phyloP scores from a whole-genome alignment of 2,888 invertebrate genomes.

The Podotricha telesiphe region DNA sequence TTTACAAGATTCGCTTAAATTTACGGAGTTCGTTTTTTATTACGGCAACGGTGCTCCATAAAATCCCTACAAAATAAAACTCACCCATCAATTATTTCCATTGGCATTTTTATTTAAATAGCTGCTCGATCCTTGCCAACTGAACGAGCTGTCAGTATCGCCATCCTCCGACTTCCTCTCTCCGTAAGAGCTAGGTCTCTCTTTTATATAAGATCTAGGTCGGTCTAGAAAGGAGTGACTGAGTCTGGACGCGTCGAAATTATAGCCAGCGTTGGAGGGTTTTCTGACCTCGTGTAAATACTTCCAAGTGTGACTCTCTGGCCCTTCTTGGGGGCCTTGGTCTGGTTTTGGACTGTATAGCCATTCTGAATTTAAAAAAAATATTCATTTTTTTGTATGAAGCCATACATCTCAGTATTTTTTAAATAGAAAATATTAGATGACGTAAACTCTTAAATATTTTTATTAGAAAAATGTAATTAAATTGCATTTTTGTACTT shows the following conservation, averaged over 20 bases:
- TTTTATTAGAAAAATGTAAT: too few species aligned
- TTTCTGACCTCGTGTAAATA: conserved; percentile 74
- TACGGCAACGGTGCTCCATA: too few species aligned
- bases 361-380: conserved; percentile 64
- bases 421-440: too few species aligned
- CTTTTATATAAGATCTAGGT: conserved; percentile 54
- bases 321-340: conserved; percentile 47
- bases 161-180: conserved; percentile 63
- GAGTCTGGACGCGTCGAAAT: conserved; percentile 68
- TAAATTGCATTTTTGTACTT: too few species aligned
- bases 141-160: conserved; percentile 76
- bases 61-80: background rate
- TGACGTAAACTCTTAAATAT: too few species aligned
- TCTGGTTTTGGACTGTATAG: conserved; percentile 69
- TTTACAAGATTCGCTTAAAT: too few species aligned
- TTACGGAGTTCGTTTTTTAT: too few species aligned
- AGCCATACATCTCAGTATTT: too few species aligned
- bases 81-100: background rate
- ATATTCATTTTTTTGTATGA: too few species aligned
- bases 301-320: conserved; percentile 77
- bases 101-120: conserved; percentile 49
- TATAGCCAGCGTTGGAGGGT: conserved; percentile 75
- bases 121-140: conserved; percentile 71
- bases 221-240: conserved; percentile 59
- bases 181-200: conserved; percentile 54